phyloP scores from a whole-genome alignment of 2,888 invertebrate species.

The Polia nebulosa region DNA sequence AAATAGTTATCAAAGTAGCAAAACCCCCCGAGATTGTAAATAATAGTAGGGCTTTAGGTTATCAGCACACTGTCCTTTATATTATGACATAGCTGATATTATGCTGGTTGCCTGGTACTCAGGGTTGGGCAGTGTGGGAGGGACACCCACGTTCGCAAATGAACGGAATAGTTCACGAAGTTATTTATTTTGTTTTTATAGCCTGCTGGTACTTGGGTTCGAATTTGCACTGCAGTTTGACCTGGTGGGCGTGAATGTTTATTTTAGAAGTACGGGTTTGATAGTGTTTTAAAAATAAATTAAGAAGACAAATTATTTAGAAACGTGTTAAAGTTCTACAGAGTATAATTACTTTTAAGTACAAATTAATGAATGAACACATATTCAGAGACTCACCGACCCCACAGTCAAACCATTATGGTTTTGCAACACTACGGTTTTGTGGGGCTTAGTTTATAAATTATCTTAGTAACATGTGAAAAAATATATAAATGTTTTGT shows the following conservation, averaged over 20 bases:
- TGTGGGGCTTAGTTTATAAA: no score
- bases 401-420: no score
- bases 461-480: no score
- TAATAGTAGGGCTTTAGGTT: constrained; percentile 7
- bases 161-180: background rate
- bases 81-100: constrained; percentile 11
- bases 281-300: no score
- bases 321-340: no score
- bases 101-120: background rate
- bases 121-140: constrained; percentile 24
- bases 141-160: constrained; percentile 24
- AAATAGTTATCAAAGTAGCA: background rate
- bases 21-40: background rate
- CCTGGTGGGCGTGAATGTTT: background rate
- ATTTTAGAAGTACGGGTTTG: no score
- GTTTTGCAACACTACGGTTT: no score
- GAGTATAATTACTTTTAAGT: no score
- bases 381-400: no score
- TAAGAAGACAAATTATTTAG: no score
- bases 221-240: background rate
- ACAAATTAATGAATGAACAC: no score
- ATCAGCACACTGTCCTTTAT: constrained; percentile 10
- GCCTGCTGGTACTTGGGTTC: constrained; percentile 16
- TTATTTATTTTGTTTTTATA: constrained; percentile 9
- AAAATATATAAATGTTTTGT: no score